Evolutionary conservation across 1,140 invertebrate species (phyloP).

Genomic region (Mamestra configurata): DNA sequence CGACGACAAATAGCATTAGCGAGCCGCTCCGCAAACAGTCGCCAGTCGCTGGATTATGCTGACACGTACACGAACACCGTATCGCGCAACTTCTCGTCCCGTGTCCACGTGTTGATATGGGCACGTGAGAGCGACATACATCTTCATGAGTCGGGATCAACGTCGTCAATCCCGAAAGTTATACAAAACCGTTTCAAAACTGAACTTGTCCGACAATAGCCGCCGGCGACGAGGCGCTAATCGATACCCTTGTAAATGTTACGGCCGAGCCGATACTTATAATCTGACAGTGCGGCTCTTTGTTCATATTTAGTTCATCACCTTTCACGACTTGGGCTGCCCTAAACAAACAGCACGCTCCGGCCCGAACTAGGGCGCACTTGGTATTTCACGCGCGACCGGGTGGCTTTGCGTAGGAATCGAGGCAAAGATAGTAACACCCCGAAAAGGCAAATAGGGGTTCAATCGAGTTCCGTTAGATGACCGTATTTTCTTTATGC

Average conservation of each 20-base stretch:
- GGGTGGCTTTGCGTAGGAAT: constrained; percentile 81
- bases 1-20: constrained; percentile 81
- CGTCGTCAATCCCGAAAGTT: constrained; percentile 52
- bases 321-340: constrained; percentile 63
- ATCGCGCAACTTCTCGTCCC: constrained; percentile 64
- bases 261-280: constrained; percentile 64
- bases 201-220: constrained; percentile 41
- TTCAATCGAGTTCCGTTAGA: constrained; percentile 78
- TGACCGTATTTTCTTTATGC: constrained; percentile 80
- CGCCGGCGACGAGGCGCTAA: constrained; percentile 53
- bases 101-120: constrained; percentile 63
- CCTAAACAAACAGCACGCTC: constrained; percentile 78
- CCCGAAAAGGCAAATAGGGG: constrained; percentile 83
- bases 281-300: constrained; percentile 61
- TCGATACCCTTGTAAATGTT: constrained; percentile 60
- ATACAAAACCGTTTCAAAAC: constrained; percentile 45
- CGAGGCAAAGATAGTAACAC: constrained; percentile 82
- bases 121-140: constrained; percentile 58
- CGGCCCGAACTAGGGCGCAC: constrained; percentile 79
- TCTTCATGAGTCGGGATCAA: constrained; percentile 59
- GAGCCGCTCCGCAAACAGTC: constrained; percentile 75
- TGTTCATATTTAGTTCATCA: constrained; percentile 76
- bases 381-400: constrained; percentile 84
- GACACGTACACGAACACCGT: constrained; percentile 62
- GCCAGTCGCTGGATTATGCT: constrained; percentile 72